Evolutionary conservation across 2,113 vertebrate genomes (phyloP), one percentile per base, ranked within the genome.

Genomic region (Hippocampus mohnikei): DNA sequence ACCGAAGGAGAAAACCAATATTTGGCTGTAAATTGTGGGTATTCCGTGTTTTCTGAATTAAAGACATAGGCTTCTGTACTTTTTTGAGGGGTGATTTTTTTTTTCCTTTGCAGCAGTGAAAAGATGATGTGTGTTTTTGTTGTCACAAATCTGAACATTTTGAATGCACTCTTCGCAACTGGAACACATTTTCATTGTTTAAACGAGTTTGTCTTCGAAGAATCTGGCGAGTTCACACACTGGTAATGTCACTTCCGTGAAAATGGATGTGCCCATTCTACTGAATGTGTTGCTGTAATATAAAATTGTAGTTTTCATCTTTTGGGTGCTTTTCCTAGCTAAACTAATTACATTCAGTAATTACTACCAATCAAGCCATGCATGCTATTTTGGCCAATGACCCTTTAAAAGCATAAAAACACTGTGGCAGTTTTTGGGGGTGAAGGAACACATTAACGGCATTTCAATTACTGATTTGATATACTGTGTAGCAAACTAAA

Each of bases 1-100:
- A 62, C 79, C 65, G 75, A 77, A 68, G 68, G 73, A 79, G 79
- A 84, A 89, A 89, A 84, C 78, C 76, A 91, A 88, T 89, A 88
- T 91, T 90, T 88, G 79, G 59, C 71, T 46, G 59, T 85, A 52
- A 62, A 40, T 77, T 77, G 77, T 61, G 77, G 81, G 82, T 73
- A 52, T 59, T 62, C 18, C 73, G 84, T 53, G 33, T 81, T 86
- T 77, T 5, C 1, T 50, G 18, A 50, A 18, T 48, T 48, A 16
- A 44, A 44, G 42, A 2, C 2, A 44, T 44, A 44, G 42, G 42
- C 42, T 44, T 2, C 42, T 44, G 42, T 15, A 44, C 42, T 3
- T 13, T 44, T 44, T 44, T 13, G 3, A 8, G 8, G 2, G 42
- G 13, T 13, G 13, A 44, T 44, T 44, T 3, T 6, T 37, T 44